Conservation (phyloP, 2,797 vertebrate genomes). For the Tokudaia tokunoshimensis region DNA sequence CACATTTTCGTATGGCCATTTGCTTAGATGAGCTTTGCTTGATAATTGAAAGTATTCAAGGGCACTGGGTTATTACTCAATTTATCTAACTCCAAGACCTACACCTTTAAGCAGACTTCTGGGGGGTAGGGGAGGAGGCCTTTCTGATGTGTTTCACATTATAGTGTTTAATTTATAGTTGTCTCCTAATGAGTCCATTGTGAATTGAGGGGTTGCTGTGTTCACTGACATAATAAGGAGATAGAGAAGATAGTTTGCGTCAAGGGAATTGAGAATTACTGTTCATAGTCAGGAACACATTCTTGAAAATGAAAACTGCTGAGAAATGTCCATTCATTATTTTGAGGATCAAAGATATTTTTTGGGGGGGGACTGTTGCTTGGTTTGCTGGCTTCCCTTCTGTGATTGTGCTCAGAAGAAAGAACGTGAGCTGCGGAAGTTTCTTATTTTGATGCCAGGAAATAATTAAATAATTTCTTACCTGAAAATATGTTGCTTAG, state of each 20-base stretch:
- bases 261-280: neutral
- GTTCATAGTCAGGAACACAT: neutral
- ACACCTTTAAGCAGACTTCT: neutral
- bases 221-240: neutral
- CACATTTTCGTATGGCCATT: neutral
- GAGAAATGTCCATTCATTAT: neutral
- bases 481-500: neutral
- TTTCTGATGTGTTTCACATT: slow-evolving; percentile 19
- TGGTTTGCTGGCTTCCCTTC: slow-evolving; percentile 15
- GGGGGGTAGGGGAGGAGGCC: neutral
- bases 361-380: neutral
- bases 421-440: slow-evolving; percentile 41
- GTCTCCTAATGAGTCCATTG: neutral
- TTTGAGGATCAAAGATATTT: slow-evolving; percentile 37
- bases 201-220: neutral
- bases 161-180: neutral
- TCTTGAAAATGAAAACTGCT: slow-evolving; percentile 24
- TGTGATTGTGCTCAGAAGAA: neutral
- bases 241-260: neutral
- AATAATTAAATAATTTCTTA: slow-evolving; percentile 64
- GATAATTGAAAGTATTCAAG: slow-evolving; percentile 24
- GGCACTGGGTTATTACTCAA: neutral
- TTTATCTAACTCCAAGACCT: neutral
- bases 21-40: slow-evolving; percentile 43
- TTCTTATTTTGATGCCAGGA: slow-evolving; percentile 54